These are phyloP conservation scores for Tyrannus savana DNA, from an alignment of 2,113 vertebrate genomes.

Conservation along the genomic window DNA sequence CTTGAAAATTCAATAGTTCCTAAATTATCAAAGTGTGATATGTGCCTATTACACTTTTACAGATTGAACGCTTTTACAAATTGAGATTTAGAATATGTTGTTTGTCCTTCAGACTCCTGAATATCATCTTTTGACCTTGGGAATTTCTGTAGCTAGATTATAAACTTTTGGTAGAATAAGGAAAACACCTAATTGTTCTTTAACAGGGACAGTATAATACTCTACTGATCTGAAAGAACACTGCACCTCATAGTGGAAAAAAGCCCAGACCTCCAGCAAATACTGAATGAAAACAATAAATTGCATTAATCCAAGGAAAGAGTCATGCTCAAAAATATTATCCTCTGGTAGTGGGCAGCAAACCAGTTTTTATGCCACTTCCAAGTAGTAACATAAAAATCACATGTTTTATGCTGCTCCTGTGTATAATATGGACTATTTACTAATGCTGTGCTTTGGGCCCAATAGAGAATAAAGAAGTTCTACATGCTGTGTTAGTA, in stretches of 20 bases:
- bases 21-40: not conserved
- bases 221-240: constrained; percentile 2
- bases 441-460: not conserved
- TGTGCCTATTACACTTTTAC: not conserved
- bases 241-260: not conserved
- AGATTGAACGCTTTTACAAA: not conserved
- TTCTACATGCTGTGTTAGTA: not conserved
- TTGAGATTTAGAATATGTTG: not conserved
- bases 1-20: not conserved
- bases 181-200: constrained; percentile 14
- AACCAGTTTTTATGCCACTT: not conserved
- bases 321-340: not conserved
- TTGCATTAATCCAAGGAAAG: not conserved
- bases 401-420: not conserved
- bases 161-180: not conserved
- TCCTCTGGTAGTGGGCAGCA: not conserved
- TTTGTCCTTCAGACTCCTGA: not conserved
- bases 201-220: constrained; percentile 7
- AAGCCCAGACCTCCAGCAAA: constrained; percentile 21
- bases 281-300: constrained; percentile 24
- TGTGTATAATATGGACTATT: not conserved
- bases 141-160: constrained; percentile 12
- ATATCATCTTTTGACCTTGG: not conserved
- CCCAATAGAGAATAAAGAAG: not conserved
- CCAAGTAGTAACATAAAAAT: not conserved